These are phyloP conservation scores for Anagrus nilaparvatae DNA, from an alignment of 1,140 invertebrate genomes.

Conservation along the genomic window DNA sequence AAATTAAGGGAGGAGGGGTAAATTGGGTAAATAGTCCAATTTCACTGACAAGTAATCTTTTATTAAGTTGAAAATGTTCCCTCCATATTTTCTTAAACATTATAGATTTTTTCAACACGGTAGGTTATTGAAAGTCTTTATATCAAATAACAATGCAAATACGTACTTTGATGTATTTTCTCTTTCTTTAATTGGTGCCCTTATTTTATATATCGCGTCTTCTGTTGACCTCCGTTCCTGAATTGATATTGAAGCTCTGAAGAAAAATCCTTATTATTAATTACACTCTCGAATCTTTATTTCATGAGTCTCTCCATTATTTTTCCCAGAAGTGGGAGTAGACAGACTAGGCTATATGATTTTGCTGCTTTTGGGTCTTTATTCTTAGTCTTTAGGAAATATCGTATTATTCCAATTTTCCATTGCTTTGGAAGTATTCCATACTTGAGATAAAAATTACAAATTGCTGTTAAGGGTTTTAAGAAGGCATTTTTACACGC, in stretches of 20 bases:
- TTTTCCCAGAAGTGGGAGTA: slow-evolving; percentile 24
- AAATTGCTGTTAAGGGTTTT: neutral
- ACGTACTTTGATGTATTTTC: neutral
- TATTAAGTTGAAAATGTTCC: neutral
- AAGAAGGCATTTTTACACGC: too few species aligned
- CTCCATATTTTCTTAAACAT: neutral
- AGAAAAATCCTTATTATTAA: neutral
- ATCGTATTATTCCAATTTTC: slow-evolving; percentile 24
- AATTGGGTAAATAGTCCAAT: neutral
- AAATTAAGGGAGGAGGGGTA: too few species aligned
- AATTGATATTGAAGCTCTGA: slow-evolving; percentile 15
- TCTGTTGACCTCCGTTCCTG: slow-evolving; percentile 17
- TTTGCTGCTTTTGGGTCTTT: slow-evolving; percentile 10
- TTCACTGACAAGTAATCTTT: neutral
- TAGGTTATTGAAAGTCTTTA: neutral
- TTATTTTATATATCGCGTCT: neutral
- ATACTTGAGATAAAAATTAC: slow-evolving; percentile 11
- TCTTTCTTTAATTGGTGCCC: neutral
- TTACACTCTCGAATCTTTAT: slow-evolving; percentile 4
- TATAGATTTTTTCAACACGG: neutral
- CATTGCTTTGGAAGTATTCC: slow-evolving; percentile 23
- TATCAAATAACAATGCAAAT: neutral
- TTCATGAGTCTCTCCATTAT: slow-evolving; percentile 22
- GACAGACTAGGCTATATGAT: slow-evolving; percentile 25
- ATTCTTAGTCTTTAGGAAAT: slow-evolving; percentile 20